phyloP scores from a whole-genome alignment of 2,888 invertebrate genomes.

The Eupithecia abbreviata region DNA sequence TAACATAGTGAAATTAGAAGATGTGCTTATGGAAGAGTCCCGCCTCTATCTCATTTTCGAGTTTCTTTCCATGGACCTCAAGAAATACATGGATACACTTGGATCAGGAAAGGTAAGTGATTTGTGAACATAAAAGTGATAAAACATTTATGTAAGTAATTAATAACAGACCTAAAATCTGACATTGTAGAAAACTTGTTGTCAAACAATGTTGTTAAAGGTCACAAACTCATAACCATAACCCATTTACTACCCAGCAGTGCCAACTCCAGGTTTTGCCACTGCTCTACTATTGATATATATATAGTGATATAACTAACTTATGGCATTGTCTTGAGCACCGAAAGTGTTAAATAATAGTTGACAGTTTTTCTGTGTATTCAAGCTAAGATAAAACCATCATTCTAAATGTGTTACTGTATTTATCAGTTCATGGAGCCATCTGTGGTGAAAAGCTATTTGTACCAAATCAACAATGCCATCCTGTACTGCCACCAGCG shows the following conservation, averaged over 20 bases:
- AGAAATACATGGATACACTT: constrained; percentile 96
- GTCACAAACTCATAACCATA: not conserved
- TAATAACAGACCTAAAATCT: not conserved
- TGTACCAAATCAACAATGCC: constrained; percentile 93
- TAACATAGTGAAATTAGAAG: constrained; percentile 96
- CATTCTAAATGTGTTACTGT: not conserved
- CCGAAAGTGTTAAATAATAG: not conserved
- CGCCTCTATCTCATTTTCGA: constrained; percentile 98
- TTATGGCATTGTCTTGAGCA: not conserved
- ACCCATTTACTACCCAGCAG: not conserved
- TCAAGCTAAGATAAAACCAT: not conserved
- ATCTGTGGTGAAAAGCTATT: constrained; percentile 92
- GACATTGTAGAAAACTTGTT: not conserved
- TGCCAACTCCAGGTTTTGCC: not conserved
- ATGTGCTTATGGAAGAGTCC: constrained; percentile 97
- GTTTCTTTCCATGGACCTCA: constrained; percentile 97
- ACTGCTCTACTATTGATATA: not conserved
- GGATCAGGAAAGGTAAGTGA: constrained; percentile 86
- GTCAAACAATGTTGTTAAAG: not conserved
- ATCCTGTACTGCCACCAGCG: constrained; percentile 97
- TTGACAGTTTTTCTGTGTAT: not conserved
- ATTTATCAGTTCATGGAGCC: constrained; percentile 87
- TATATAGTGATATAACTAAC: too few species aligned
- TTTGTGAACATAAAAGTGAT: not conserved
- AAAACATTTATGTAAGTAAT: not conserved